These are phyloP conservation scores for Dasyprocta punctata DNA, from an alignment of 2,113 vertebrate species.

Conservation along the genomic window DNA sequence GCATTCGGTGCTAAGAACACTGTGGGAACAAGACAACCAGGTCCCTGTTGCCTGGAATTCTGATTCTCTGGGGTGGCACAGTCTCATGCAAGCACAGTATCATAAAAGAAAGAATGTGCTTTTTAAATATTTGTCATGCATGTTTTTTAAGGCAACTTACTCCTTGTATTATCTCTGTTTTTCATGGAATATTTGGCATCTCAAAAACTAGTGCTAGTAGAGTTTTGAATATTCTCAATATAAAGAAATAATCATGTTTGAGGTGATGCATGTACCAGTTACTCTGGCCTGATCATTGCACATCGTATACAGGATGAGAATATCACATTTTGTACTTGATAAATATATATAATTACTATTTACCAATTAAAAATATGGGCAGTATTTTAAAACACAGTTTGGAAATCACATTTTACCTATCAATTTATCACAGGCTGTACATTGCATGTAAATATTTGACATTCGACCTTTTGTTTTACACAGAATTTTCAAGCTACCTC, in stretches of 20 bases:
- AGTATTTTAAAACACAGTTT: not conserved
- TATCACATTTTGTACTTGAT: not conserved
- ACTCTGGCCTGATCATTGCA: not conserved
- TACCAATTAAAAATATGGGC: not conserved
- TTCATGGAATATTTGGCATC: not conserved
- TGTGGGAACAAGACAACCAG: fast-evolving
- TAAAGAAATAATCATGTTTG: not conserved
- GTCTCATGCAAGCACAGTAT: not conserved
- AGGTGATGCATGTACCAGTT: not conserved
- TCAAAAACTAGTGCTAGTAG: not conserved
- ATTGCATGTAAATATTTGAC: not conserved
- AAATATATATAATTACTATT: not conserved
- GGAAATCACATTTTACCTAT: not conserved
- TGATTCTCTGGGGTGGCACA: not conserved
- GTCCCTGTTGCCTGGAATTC: not conserved
- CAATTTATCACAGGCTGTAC: not conserved
- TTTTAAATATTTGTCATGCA: not conserved
- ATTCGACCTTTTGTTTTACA: not conserved
- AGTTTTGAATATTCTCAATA: not conserved
- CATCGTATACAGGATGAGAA: not conserved
- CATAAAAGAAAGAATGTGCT: not conserved
- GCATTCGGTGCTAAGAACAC: not conserved
- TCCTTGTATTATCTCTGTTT: not conserved
- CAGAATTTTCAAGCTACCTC: not conserved
- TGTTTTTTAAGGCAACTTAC: not conserved